Conservation (phyloP, 2,888 invertebrate species). For the Sinhomidia bicolor region DNA sequence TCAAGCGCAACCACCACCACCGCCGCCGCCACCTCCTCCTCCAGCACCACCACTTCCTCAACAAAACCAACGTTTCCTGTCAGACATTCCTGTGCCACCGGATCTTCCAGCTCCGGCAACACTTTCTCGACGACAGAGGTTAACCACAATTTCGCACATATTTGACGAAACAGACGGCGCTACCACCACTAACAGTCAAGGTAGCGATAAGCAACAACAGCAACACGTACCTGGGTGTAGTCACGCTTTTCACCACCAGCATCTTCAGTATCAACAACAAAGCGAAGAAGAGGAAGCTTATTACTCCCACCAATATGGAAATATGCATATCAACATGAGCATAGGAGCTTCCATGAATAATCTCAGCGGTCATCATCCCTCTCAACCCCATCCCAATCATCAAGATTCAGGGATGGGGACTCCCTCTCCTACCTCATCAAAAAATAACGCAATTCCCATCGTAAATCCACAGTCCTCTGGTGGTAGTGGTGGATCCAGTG, state of each 20-base stretch:
- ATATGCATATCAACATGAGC: slow-evolving; percentile 72
- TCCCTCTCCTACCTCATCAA: slow-evolving; percentile 35
- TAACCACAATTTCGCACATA: slow-evolving; percentile 36
- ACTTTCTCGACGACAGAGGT: slow-evolving; percentile 48
- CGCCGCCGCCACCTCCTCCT: slow-evolving; percentile 48
- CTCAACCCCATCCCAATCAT: slow-evolving; percentile 21
- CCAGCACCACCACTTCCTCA: background rate
- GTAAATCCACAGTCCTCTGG: slow-evolving; percentile 26
- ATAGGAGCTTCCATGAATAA: slow-evolving; percentile 64
- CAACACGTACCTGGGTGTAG: slow-evolving; percentile 7
- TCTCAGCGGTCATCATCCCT: slow-evolving; percentile 35
- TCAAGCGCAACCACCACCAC: too few species aligned
- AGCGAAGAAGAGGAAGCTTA: slow-evolving; percentile 39
- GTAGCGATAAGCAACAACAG: background rate
- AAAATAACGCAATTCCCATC: slow-evolving; percentile 27
- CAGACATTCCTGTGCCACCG: slow-evolving; percentile 17
- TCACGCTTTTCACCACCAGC: slow-evolving; percentile 50
- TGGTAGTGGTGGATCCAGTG: slow-evolving; percentile 34
- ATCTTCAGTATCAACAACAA: slow-evolving; percentile 24
- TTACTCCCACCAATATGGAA: slow-evolving; percentile 54
- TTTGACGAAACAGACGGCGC: slow-evolving; percentile 52
- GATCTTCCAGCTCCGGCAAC: slow-evolving; percentile 47
- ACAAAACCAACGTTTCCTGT: background rate
- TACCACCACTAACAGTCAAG: background rate
- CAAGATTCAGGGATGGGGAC: slow-evolving; percentile 41